Evolutionary conservation across 2,113 vertebrate genomes (phyloP).

Genomic region (Ariopsis seemanni): DNA sequence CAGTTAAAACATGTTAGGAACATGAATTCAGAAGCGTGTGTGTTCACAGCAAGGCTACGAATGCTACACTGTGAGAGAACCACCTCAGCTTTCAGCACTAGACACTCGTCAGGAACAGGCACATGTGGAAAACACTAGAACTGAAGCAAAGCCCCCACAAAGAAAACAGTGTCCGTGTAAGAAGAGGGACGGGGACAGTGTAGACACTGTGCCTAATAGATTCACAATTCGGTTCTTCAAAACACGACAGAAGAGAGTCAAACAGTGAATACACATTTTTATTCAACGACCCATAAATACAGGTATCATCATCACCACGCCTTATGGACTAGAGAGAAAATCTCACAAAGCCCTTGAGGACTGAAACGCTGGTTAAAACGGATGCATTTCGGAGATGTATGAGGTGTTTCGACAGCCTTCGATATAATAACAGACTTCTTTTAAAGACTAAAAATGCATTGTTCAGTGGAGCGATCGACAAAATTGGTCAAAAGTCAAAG

Average conservation of each 20-base stretch:
- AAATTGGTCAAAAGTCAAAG: background rate
- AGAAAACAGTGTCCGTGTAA: background rate
- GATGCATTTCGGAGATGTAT: background rate
- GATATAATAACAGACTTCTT: background rate
- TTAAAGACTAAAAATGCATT: background rate
- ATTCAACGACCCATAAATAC: background rate
- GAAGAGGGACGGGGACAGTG: background rate
- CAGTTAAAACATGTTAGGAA: background rate
- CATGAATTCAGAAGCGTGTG: background rate
- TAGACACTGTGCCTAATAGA: background rate
- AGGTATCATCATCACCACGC: background rate
- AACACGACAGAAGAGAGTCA: background rate
- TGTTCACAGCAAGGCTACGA: background rate
- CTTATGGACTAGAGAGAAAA: background rate
- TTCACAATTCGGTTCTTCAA: background rate
- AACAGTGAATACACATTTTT: background rate
- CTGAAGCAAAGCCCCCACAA: background rate
- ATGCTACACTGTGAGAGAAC: background rate
- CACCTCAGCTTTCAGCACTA: too few species aligned
- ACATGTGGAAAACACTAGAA: background rate
- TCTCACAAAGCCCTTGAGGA: background rate
- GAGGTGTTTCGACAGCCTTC: too few species aligned
- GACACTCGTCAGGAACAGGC: background rate
- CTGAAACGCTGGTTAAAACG: background rate
- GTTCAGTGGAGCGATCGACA: background rate